phyloP scores from a whole-genome alignment of 2,113 vertebrate genomes.

The Brachyhypopomus gauderio region DNA sequence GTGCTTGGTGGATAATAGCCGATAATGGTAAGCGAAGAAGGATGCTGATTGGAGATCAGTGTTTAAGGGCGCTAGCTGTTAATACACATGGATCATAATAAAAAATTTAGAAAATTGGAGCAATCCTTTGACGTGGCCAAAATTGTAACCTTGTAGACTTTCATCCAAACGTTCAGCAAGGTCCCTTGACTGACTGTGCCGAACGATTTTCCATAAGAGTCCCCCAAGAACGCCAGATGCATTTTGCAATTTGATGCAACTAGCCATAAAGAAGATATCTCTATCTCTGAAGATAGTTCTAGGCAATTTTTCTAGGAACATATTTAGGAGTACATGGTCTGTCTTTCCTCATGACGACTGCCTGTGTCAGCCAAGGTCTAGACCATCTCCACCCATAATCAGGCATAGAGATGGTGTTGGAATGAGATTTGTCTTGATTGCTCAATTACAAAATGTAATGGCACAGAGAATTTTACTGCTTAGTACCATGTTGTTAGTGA shows the following conservation, averaged over 20 bases:
- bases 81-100: constrained; percentile 28
- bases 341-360: not conserved
- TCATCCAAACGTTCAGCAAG: constrained; percentile 21
- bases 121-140: not conserved
- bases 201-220: not conserved
- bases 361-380: not conserved
- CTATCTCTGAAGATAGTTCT: not conserved
- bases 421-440: constrained; percentile 19
- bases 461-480: constrained; percentile 17
- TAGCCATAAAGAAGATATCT: not conserved
- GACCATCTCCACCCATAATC: not conserved
- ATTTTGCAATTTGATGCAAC: not conserved
- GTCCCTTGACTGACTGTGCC: not conserved
- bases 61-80: constrained; percentile 20
- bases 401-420: not conserved
- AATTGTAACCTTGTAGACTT: constrained; percentile 16
- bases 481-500: constrained; percentile 1
- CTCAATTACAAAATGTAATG: constrained; percentile 1
- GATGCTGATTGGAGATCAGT: constrained; percentile 12
- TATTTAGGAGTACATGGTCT: not conserved
- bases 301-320: not conserved
- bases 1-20: not conserved
- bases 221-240: too few relatives aligned
- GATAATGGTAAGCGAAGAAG: not conserved
- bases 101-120: not conserved